Evolutionary conservation across 2,888 invertebrate genomes (phyloP).

Genomic region (Gari tellinella): DNA sequence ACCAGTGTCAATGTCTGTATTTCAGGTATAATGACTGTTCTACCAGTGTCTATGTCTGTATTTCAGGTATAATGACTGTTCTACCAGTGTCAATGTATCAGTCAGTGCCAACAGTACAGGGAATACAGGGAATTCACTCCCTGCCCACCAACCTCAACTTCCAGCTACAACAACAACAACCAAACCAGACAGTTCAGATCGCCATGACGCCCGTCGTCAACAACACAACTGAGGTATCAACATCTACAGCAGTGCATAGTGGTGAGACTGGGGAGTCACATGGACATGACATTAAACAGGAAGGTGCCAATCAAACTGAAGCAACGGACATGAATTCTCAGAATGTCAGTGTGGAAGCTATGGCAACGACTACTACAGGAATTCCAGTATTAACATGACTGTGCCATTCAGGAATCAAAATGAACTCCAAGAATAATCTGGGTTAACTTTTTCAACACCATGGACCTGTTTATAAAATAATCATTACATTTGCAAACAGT

Average conservation of each 20-base stretch:
- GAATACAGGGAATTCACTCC: slow-evolving; percentile 40
- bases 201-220: slow-evolving; percentile 76
- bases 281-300: not conserved
- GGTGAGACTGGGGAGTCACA: not conserved
- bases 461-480: too few species aligned
- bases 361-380: not conserved
- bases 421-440: too few species aligned
- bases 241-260: not conserved
- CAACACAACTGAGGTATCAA: not conserved
- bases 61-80: slow-evolving; percentile 95
- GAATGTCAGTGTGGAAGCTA: not conserved
- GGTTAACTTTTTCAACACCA: too few species aligned
- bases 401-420: too few species aligned
- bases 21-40: not conserved
- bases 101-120: slow-evolving; percentile 87
- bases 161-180: slow-evolving; percentile 39
- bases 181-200: slow-evolving; percentile 70
- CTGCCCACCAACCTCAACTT: slow-evolving; percentile 31
- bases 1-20: not conserved
- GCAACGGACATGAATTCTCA: not conserved
- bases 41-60: too few species aligned
- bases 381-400: not conserved
- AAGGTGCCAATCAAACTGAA: not conserved
- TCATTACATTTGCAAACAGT: too few species aligned
- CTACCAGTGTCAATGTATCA: slow-evolving; percentile 97